phyloP scores from a whole-genome alignment of 2,113 vertebrate genomes.

The Miniopterus natalensis region DNA sequence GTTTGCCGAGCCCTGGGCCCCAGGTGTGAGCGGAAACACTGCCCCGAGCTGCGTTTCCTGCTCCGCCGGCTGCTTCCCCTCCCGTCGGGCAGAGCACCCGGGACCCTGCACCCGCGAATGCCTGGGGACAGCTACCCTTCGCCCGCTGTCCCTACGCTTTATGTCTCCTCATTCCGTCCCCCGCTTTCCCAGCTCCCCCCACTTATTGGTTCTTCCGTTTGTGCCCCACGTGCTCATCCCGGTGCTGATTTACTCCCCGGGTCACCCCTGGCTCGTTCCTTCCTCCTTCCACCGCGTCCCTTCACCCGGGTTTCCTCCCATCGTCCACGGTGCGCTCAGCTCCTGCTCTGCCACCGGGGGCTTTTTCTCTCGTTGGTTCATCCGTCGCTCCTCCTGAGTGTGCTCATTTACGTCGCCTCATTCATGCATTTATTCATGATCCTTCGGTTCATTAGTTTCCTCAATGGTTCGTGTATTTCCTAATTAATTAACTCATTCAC shows the following conservation, averaged over 20 bases:
- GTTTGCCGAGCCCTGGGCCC: background rate
- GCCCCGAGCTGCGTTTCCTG: background rate
- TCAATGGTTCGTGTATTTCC: background rate
- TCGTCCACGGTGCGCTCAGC: background rate
- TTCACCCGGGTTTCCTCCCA: rapidly evolving
- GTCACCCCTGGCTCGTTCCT: background rate
- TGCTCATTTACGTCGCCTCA: background rate
- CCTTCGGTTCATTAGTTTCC: background rate
- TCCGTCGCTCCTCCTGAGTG: background rate
- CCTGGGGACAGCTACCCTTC: rapidly evolving
- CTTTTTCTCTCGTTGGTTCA: background rate
- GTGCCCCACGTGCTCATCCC: too few species aligned
- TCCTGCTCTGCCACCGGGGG: background rate
- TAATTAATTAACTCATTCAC: background rate
- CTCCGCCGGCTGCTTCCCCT: background rate
- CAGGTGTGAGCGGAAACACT: background rate
- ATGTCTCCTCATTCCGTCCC: background rate
- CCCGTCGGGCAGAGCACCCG: rapidly evolving
- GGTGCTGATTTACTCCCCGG: background rate
- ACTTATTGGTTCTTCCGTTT: background rate
- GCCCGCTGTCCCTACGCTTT: background rate
- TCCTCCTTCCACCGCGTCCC: background rate
- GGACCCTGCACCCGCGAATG: rapidly evolving
- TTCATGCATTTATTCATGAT: background rate
- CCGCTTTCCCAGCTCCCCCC: background rate